phyloP scores from a whole-genome alignment of 2,888 invertebrate species.

The Crocallis elinguaria region DNA sequence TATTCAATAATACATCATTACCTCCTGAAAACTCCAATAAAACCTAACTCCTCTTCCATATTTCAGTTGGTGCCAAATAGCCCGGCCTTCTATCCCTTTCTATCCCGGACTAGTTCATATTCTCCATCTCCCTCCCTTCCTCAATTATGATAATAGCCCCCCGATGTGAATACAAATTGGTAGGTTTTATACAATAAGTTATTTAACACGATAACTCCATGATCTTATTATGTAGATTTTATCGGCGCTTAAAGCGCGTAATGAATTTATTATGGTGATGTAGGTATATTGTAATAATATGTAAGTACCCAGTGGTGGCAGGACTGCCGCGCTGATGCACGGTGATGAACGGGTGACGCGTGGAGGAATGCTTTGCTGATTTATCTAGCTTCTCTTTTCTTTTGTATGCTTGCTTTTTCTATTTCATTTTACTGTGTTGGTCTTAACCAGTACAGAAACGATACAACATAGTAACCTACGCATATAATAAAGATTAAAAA shows the following conservation, averaged over 20 bases:
- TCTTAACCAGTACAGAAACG: no score
- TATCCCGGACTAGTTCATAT: constrained; percentile 25
- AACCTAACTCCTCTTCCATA: constrained; percentile 63
- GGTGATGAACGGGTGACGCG: constrained; percentile 1
- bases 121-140: constrained; percentile 42
- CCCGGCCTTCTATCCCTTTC: constrained; percentile 41
- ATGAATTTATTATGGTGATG: constrained; percentile 45
- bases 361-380: constrained; percentile 6
- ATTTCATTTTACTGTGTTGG: no score
- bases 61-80: constrained; percentile 51
- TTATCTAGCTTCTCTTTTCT: constrained; percentile 1
- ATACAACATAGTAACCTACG: no score
- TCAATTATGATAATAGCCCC: constrained; percentile 73
- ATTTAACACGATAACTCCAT: constrained; percentile 65
- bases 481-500: no score
- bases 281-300: constrained; percentile 37
- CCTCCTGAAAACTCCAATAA: constrained; percentile 64
- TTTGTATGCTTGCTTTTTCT: background rate
- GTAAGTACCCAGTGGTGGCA: no score
- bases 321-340: background rate
- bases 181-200: constrained; percentile 78
- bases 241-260: constrained; percentile 41
- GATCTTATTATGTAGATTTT: constrained; percentile 55
- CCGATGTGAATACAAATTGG: constrained; percentile 77
- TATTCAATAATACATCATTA: constrained; percentile 47